phyloP scores from a whole-genome alignment of 2,113 vertebrate genomes.

The Saguinus imperator region DNA sequence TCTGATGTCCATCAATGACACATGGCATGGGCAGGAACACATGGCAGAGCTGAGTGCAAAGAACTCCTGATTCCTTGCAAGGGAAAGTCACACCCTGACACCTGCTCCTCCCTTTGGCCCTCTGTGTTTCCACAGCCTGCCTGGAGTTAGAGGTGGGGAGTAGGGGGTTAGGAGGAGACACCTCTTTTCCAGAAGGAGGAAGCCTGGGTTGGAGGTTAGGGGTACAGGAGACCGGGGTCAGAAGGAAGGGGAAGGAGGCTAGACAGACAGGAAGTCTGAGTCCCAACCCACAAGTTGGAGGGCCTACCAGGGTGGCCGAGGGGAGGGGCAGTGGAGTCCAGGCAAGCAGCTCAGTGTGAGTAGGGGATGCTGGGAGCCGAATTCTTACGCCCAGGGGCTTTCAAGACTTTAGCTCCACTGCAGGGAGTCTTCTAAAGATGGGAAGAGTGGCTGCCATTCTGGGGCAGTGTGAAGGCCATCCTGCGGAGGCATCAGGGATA shows the following conservation, averaged over 20 bases:
- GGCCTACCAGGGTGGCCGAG: neutral
- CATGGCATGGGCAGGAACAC: neutral
- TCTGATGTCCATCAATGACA: neutral
- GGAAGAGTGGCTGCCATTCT: neutral
- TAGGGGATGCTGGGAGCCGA: neutral
- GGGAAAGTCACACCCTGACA: conserved; percentile 25
- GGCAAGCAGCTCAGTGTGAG: neutral
- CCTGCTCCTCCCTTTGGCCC: neutral
- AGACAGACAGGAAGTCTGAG: neutral
- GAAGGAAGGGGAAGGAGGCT: neutral
- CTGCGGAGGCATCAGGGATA: accelerated
- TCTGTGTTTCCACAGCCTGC: neutral
- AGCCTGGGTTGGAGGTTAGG: neutral
- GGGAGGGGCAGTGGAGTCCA: neutral
- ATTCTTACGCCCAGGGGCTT: neutral
- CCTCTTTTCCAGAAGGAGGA: neutral
- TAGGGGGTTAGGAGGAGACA: neutral
- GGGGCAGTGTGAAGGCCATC: neutral
- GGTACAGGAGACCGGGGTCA: neutral
- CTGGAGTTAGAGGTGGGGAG: neutral
- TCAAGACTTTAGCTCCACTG: neutral
- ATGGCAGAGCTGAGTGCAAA: neutral
- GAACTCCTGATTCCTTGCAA: conserved; percentile 27
- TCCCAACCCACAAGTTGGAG: neutral
- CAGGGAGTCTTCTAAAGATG: accelerated